Conservation (phyloP, 2,113 vertebrate species). For the Mola mola region DNA sequence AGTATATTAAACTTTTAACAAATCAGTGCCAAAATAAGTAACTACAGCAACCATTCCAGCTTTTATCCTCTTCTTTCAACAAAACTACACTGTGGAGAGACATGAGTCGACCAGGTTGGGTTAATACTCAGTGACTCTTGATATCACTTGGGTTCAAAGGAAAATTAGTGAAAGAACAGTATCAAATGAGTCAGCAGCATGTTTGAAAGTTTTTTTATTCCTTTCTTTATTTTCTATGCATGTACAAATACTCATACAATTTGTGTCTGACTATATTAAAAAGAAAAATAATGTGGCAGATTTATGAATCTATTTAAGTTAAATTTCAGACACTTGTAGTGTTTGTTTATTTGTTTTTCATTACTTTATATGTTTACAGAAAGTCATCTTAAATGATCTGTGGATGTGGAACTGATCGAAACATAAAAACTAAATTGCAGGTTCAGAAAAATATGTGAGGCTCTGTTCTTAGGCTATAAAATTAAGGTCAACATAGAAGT, state of each 20-base stretch:
- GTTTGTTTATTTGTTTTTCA: neutral
- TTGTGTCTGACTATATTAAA: neutral
- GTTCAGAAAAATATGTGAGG: conserved; percentile 5
- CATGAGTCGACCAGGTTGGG: no score
- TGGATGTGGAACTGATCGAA: conserved; percentile 1
- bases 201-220: no score
- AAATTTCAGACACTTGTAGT: neutral
- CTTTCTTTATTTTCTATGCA: neutral
- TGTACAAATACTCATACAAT: neutral
- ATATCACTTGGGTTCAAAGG: no score
- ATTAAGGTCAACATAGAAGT: conserved; percentile 28
- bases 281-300: neutral
- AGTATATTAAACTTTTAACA: no score
- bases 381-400: neutral
- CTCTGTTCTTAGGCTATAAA: conserved; percentile 11
- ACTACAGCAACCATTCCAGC: no score
- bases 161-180: no score
- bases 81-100: no score
- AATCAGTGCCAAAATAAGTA: no score
- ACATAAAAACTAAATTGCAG: conserved; percentile 10
- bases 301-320: neutral
- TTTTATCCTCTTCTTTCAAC: no score
- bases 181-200: no score
- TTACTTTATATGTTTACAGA: neutral
- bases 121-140: no score